Conservation (phyloP, 2,797 vertebrate genomes). For the Apodemus agrarius region DNA sequence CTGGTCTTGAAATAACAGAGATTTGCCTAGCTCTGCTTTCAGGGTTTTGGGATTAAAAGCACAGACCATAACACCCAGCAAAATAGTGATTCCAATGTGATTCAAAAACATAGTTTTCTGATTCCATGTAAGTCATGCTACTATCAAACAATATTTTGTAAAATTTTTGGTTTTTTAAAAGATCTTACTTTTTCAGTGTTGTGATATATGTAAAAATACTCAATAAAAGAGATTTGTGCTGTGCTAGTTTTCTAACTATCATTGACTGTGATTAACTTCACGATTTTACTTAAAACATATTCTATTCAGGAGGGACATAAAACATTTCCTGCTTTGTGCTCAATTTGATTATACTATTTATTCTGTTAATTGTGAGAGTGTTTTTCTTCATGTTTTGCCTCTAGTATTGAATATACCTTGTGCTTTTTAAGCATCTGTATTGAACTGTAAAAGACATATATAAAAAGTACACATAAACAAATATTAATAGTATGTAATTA, state of each 20-base stretch:
- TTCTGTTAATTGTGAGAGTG: neutral
- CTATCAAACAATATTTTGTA: too few species aligned
- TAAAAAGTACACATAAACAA: neutral
- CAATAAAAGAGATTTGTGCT: neutral
- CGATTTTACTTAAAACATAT: neutral
- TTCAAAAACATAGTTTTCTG: too few species aligned
- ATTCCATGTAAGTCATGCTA: too few species aligned
- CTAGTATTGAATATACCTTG: neutral
- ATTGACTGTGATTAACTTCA: neutral
- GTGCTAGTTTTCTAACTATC: neutral
- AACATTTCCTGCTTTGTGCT: neutral
- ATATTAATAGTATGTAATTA: neutral
- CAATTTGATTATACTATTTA: neutral
- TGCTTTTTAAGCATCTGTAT: neutral
- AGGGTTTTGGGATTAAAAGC: neutral
- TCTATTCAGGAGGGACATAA: neutral
- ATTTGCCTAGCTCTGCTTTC: neutral
- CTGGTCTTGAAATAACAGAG: neutral
- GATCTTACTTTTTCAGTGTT: too few species aligned
- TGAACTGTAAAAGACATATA: neutral
- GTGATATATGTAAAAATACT: too few species aligned
- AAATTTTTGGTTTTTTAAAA: too few species aligned
- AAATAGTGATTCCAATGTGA: too few species aligned
- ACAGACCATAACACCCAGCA: neutral
- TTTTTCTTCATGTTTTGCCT: neutral